Percentiles rank a stretch among this genome's conserved stretches.
phyloP scores from a whole-genome alignment of 2,113 vertebrate species.

The Ciconia boyciana region DNA sequence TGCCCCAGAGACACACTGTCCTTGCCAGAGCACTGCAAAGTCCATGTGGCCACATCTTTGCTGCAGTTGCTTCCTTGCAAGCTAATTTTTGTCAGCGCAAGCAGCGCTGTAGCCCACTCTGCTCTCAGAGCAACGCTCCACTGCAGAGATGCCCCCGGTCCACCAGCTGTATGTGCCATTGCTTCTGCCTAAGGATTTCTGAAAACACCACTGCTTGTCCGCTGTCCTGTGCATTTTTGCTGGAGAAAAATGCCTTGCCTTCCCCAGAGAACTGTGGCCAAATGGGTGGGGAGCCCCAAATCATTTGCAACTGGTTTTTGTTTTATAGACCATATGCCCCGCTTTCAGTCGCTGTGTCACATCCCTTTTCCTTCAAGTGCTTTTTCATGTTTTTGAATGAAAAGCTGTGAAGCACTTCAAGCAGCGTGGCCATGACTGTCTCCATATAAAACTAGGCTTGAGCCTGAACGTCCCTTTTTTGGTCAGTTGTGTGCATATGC shows the following conservation, averaged over 20 bases:
- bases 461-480: not conserved
- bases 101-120: fast-evolving
- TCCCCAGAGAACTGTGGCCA: not conserved
- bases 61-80: not conserved
- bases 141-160: not conserved
- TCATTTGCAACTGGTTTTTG: not conserved
- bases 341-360: not conserved
- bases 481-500: fast-evolving
- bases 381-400: not conserved
- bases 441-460: not conserved
- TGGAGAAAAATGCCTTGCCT: not conserved
- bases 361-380: not conserved
- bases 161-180: not conserved
- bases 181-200: not conserved
- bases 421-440: fast-evolving
- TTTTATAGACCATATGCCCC: not conserved
- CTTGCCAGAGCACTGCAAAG: not conserved
- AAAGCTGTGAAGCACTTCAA: not conserved
- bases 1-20: not conserved
- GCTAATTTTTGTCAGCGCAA: not conserved
- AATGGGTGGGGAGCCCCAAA: not conserved
- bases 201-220: not conserved
- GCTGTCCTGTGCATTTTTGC: not conserved
- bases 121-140: not conserved
- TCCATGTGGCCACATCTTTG: not conserved